phyloP scores from a whole-genome alignment of 2,797 vertebrate genomes.

The Sebastes matsubarae region DNA sequence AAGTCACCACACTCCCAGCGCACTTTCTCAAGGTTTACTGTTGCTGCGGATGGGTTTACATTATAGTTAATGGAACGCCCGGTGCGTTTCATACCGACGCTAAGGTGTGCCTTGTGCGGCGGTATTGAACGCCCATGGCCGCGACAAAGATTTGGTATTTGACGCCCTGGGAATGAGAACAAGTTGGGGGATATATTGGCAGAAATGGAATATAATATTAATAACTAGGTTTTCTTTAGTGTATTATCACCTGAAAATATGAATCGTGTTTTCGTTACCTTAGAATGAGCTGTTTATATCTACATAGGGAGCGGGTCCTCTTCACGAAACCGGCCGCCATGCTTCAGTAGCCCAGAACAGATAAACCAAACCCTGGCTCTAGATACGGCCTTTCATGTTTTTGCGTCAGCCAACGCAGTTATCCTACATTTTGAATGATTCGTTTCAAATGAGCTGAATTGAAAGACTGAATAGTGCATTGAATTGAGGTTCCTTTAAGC shows the following conservation, averaged over 20 bases:
- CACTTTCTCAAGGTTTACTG: no score
- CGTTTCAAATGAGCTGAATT: background rate
- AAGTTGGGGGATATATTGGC: background rate
- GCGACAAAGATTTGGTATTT: no score
- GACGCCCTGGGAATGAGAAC: no score
- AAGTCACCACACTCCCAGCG: no score
- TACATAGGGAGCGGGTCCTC: background rate
- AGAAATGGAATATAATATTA: background rate
- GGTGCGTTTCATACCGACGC: no score
- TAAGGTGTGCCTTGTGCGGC: no score
- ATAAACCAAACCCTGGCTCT: background rate
- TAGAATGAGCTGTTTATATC: background rate
- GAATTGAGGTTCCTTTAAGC: background rate
- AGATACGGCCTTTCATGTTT: background rate
- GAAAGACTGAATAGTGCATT: background rate
- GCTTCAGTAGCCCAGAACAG: background rate
- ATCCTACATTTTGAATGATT: background rate
- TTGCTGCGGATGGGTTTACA: no score
- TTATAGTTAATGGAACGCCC: no score
- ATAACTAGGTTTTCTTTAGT: background rate
- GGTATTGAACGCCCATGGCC: no score
- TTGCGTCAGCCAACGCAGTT: background rate
- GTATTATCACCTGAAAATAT: background rate
- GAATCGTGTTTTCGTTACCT: background rate
- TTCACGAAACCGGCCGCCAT: background rate